These are phyloP conservation scores for Epinephelus lanceolatus DNA, from an alignment of 2,113 vertebrate species.

Conservation along the genomic window DNA sequence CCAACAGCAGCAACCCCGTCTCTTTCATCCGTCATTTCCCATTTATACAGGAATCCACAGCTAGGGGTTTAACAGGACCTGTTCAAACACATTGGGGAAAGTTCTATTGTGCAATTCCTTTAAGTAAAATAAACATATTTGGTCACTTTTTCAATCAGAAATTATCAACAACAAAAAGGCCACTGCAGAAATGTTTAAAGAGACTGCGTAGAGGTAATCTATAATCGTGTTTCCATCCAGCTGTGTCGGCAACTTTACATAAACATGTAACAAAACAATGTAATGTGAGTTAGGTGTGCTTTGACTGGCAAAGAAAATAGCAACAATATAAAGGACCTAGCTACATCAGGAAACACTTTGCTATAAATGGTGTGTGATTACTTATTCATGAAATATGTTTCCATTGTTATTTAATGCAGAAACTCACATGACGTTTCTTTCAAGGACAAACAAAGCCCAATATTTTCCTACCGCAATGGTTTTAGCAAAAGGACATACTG, in stretches of 20 bases:
- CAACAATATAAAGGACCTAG: slow-evolving; percentile 8
- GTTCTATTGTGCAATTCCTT: slow-evolving; percentile 40
- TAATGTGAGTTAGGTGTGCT: slow-evolving; percentile 47
- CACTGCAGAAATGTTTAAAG: slow-evolving; percentile 41
- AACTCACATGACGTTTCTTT: slow-evolving; percentile 30
- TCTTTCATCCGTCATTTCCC: slow-evolving; percentile 66
- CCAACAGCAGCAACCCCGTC: slow-evolving; percentile 64
- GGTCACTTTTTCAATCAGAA: slow-evolving; percentile 23
- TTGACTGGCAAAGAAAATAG: slow-evolving; percentile 49
- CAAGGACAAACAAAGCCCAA: slow-evolving; percentile 52
- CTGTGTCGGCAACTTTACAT: slow-evolving; percentile 35
- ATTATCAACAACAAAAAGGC: slow-evolving; percentile 36
- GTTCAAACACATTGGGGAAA: slow-evolving; percentile 39
- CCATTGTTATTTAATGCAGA: slow-evolving; percentile 56
- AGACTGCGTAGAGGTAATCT: slow-evolving; percentile 21
- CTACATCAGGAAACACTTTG: slow-evolving; percentile 61
- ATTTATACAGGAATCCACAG: slow-evolving; percentile 57
- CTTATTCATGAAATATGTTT: slow-evolving; percentile 60
- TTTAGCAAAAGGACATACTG: slow-evolving; percentile 28
- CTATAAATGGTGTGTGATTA: slow-evolving; percentile 45
- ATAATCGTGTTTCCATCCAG: slow-evolving; percentile 47
- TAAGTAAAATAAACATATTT: slow-evolving; percentile 51
- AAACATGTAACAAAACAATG: slow-evolving; percentile 56
- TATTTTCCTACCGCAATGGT: slow-evolving; percentile 46
- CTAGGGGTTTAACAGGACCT: slow-evolving; percentile 34